These are phyloP conservation scores for Apotomis capreana DNA, from an alignment of 2,888 invertebrate genomes.

Conservation along the genomic window DNA sequence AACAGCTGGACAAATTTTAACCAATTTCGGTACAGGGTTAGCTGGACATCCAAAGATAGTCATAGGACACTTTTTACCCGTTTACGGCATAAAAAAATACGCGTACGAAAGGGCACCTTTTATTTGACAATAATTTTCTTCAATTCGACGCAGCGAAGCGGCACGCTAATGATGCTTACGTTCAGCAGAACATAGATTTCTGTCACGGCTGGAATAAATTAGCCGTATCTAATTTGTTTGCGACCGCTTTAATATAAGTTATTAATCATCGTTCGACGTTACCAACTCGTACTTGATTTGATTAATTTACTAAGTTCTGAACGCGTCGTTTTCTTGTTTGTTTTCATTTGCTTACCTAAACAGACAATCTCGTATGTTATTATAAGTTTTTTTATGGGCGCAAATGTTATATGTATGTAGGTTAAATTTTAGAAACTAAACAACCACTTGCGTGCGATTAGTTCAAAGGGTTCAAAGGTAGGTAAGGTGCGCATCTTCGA, in stretches of 20 bases:
- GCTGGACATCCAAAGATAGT: no score
- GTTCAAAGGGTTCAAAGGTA: no score
- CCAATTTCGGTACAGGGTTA: no score
- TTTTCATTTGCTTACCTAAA: background rate
- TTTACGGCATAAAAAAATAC: background rate
- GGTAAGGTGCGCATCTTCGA: no score
- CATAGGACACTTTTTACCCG: no score
- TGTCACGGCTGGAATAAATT: conserved; percentile 48
- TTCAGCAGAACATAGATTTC: conserved; percentile 48
- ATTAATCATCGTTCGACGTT: conserved; percentile 44
- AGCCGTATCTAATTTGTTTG: conserved; percentile 48
- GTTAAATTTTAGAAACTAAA: no score
- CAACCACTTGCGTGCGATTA: no score
- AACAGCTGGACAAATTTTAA: no score
- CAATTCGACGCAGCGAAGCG: conserved; percentile 39
- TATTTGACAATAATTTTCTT: background rate
- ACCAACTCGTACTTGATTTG: conserved; percentile 33
- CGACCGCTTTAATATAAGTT: conserved; percentile 34
- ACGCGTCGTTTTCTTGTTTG: background rate
- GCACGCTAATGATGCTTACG: conserved; percentile 46
- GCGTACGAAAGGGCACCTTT: background rate
- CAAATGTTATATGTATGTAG: no score
- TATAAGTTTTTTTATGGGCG: no score
- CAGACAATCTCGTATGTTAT: no score
- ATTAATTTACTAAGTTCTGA: conserved; percentile 35